Conservation (phyloP, 1,140 invertebrate species). For the Gyrodactylus salaris region DNA sequence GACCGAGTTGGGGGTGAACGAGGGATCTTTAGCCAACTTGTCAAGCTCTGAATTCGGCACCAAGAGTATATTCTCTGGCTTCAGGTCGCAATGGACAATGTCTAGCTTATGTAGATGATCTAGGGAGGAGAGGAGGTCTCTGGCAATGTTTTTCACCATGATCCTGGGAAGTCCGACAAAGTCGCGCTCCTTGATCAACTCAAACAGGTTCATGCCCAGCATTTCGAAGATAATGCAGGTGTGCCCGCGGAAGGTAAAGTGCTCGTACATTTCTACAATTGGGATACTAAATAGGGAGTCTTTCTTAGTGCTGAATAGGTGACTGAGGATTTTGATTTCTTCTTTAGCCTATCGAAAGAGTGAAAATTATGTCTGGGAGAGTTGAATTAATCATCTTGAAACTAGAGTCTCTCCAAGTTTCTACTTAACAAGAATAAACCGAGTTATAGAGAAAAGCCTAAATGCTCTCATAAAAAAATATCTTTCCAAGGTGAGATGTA, state of each 20-base stretch:
- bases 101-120: slow-evolving; percentile 16
- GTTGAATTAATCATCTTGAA: background rate
- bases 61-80: slow-evolving; percentile 14
- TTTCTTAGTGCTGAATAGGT: slow-evolving; percentile 37
- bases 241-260: slow-evolving; percentile 87
- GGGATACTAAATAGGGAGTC: slow-evolving; percentile 75
- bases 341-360: slow-evolving; percentile 78
- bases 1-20: slow-evolving; percentile 17
- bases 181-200: slow-evolving; percentile 21
- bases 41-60: background rate
- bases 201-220: slow-evolving; percentile 25
- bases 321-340: slow-evolving; percentile 79
- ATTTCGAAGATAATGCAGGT: slow-evolving; percentile 98
- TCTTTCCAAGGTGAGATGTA: no score
- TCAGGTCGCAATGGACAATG: slow-evolving; percentile 22
- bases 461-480: no score
- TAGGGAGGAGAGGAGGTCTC: slow-evolving; percentile 17
- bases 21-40: slow-evolving; percentile 10
- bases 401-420: background rate
- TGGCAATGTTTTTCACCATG: slow-evolving; percentile 18
- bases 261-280: slow-evolving; percentile 96
- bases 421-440: background rate
- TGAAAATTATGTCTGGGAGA: background rate
- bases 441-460: no score
- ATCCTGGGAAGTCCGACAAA: slow-evolving; percentile 20